These are phyloP conservation scores for Poeciliopsis infans DNA, from an alignment of 2,797 vertebrate species.

Conservation along the genomic window DNA sequence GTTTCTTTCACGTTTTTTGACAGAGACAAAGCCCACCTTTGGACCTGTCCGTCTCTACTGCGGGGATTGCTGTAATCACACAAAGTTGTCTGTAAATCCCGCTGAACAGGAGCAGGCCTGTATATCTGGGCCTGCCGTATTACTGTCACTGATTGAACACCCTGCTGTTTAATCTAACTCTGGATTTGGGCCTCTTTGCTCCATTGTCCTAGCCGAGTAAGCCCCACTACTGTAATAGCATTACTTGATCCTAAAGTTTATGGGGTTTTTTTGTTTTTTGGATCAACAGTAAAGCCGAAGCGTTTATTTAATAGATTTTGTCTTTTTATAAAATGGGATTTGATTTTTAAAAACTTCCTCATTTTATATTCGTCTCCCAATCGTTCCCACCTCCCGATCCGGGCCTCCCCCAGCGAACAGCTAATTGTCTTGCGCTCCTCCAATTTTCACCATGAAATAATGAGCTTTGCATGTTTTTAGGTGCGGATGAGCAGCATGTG, in stretches of 20 bases:
- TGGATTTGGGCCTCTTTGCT: constrained; percentile 72
- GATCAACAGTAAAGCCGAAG: background rate
- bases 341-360: constrained; percentile 22
- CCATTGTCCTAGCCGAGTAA: constrained; percentile 58
- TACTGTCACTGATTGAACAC: constrained; percentile 68
- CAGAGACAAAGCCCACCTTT: constrained; percentile 44
- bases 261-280: constrained; percentile 8
- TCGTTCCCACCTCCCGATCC: constrained; percentile 3
- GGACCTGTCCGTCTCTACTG: constrained; percentile 41
- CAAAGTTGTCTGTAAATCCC: constrained; percentile 77
- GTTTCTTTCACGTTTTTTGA: constrained; percentile 27
- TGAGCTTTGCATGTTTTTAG: constrained; percentile 45
- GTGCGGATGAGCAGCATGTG: constrained; percentile 45
- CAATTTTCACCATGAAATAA: constrained; percentile 53
- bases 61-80: constrained; percentile 67
- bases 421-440: constrained; percentile 60
- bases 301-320: constrained; percentile 7
- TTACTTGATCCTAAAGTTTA: constrained; percentile 49
- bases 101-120: constrained; percentile 67
- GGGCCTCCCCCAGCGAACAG: constrained; percentile 48
- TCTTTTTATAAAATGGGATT: background rate
- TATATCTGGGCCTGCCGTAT: constrained; percentile 74
- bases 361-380: constrained; percentile 32
- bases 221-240: constrained; percentile 44
- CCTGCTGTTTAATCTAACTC: constrained; percentile 76